phyloP scores from a whole-genome alignment of 2,888 invertebrate species.

The Sphinx pinastri region DNA sequence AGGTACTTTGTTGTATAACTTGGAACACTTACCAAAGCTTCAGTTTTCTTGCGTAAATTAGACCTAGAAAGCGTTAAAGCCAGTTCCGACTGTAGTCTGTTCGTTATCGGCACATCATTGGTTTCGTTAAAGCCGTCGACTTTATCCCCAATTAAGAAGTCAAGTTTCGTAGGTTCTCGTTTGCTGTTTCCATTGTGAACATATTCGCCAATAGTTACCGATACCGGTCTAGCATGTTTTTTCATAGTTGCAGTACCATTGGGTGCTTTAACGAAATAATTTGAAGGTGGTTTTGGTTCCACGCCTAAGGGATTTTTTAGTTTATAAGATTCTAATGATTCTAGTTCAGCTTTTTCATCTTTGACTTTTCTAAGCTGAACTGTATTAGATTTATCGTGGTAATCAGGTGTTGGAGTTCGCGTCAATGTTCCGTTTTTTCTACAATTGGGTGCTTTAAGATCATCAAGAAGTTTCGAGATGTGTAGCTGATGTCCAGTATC shows the following conservation, averaged over 20 bases:
- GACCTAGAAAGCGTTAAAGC: slow-evolving; percentile 90
- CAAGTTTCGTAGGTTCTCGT: slow-evolving; percentile 88
- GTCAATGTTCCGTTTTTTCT: slow-evolving; percentile 66
- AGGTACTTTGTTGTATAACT: background rate
- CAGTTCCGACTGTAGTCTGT: slow-evolving; percentile 89
- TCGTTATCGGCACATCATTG: slow-evolving; percentile 82
- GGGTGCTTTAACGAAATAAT: slow-evolving; percentile 86
- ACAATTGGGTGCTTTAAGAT: slow-evolving; percentile 55
- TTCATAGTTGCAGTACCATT: slow-evolving; percentile 83
- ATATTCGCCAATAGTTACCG: slow-evolving; percentile 89
- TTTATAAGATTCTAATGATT: slow-evolving; percentile 90
- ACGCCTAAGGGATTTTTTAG: slow-evolving; percentile 86
- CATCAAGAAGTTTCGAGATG: slow-evolving; percentile 43
- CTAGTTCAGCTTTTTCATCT: slow-evolving; percentile 87
- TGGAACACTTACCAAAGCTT: slow-evolving; percentile 82
- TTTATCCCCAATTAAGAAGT: slow-evolving; percentile 84
- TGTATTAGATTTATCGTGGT: slow-evolving; percentile 60
- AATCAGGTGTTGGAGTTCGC: slow-evolving; percentile 75
- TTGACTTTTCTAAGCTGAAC: slow-evolving; percentile 57
- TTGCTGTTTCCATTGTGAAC: slow-evolving; percentile 81
- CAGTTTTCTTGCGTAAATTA: slow-evolving; percentile 89
- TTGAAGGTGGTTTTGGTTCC: slow-evolving; percentile 87
- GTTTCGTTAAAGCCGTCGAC: slow-evolving; percentile 60
- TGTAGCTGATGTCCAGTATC: slow-evolving; percentile 41
- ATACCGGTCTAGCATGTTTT: slow-evolving; percentile 84